Evolutionary conservation across 2,888 invertebrate species (phyloP).

Genomic region (Catocala fraxini): DNA sequence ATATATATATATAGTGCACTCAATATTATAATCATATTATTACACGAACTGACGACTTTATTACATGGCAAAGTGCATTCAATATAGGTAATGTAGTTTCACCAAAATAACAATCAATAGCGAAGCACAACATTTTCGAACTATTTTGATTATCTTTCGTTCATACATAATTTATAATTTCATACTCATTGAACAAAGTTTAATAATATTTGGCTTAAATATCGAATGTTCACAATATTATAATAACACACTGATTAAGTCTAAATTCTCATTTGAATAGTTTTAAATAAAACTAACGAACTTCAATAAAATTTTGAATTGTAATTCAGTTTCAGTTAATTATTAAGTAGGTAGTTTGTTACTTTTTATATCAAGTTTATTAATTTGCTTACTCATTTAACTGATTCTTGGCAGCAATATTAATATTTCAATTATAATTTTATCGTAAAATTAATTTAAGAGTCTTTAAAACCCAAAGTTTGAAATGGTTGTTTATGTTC

Average conservation of each 20-base stretch:
- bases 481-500: no score
- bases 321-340: background rate
- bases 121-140: background rate
- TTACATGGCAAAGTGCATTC: background rate
- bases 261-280: background rate
- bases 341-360: background rate
- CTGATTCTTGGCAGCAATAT: conserved; percentile 32
- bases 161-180: no score
- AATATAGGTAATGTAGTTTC: background rate
- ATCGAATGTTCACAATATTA: background rate
- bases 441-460: conserved; percentile 17
- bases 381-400: conserved; percentile 19
- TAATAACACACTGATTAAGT: background rate
- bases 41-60: conserved; percentile 1
- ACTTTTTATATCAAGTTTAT: background rate
- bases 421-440: conserved; percentile 28
- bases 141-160: background rate
- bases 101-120: conserved; percentile 3
- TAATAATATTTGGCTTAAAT: background rate
- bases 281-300: no score
- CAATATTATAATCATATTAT: background rate
- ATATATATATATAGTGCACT: background rate
- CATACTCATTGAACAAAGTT: background rate
- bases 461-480: no score
- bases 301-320: no score